Evolutionary conservation across 2,888 invertebrate genomes (phyloP).

Genomic region (Fabriciana adippe): DNA sequence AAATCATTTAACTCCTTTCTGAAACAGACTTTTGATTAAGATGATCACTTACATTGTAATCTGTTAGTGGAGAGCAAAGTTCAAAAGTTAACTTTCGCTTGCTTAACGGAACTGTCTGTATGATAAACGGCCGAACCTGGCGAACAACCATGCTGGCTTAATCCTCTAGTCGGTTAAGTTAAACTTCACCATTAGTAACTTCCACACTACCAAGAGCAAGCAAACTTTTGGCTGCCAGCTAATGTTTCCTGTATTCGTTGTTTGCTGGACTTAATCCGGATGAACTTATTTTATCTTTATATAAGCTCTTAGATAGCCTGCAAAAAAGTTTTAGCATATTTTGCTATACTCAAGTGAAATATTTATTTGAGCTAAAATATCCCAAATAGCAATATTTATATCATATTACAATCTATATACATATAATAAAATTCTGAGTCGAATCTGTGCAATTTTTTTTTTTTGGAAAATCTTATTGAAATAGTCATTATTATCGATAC

Average conservation of each 20-base stretch:
- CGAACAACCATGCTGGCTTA: slow-evolving; percentile 15
- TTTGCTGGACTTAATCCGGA: slow-evolving; percentile 18
- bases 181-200: slow-evolving; percentile 33
- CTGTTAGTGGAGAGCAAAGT: too few species aligned
- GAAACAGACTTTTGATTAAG: too few species aligned
- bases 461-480: too few species aligned
- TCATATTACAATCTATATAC: too few species aligned
- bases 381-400: too few species aligned
- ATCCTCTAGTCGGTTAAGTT: slow-evolving; percentile 19
- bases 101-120: not conserved
- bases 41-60: too few species aligned
- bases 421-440: too few species aligned
- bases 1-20: too few species aligned
- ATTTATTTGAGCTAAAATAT: not conserved
- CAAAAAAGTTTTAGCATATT: not conserved
- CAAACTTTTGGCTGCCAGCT: slow-evolving; percentile 19
- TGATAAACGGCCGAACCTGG: slow-evolving; percentile 22
- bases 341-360: not conserved
- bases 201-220: slow-evolving; percentile 23
- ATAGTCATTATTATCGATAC: too few species aligned
- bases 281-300: slow-evolving; percentile 16
- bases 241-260: slow-evolving; percentile 20
- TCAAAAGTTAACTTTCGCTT: not conserved
- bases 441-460: too few species aligned
- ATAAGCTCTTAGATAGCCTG: slow-evolving; percentile 2